Percentiles rank a stretch among this genome's conserved stretches.
Evolutionary conservation across 2,888 invertebrate species (phyloP).

Genomic region (Tenthredo livida): DNA sequence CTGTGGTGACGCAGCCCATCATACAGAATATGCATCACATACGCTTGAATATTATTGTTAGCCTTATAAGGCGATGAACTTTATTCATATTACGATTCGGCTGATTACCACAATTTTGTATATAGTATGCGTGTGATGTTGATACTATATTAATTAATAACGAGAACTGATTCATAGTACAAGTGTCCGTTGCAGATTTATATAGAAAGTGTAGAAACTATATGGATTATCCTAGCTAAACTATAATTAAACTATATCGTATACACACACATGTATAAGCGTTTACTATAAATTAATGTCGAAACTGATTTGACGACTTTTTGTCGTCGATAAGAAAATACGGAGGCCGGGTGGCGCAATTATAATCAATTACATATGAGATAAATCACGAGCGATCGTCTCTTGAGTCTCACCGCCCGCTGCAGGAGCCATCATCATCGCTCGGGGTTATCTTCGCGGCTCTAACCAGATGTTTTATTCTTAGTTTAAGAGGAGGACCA

Average conservation of each 20-base stretch:
- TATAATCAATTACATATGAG: constrained; percentile 2
- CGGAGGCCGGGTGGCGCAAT: neutral
- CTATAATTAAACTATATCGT: neutral
- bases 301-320: constrained; percentile 12
- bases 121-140: neutral
- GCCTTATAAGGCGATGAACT: constrained; percentile 26
- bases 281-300: neutral
- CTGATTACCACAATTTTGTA: neutral
- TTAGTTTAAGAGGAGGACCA: neutral
- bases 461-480: constrained; percentile 1
- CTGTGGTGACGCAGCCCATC: constrained; percentile 36
- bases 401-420: neutral
- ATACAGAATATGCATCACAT: constrained; percentile 11
- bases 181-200: neutral
- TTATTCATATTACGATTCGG: neutral
- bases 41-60: neutral
- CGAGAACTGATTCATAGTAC: neutral
- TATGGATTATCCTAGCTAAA: neutral
- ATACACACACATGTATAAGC: neutral
- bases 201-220: neutral
- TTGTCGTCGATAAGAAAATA: constrained; percentile 4
- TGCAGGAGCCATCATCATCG: constrained; percentile 5
- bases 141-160: too few relatives aligned
- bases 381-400: neutral
- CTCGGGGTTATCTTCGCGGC: constrained; percentile 13